Evolutionary conservation across 2,888 invertebrate genomes (phyloP).

Genomic region (Synergus japonicus): DNA sequence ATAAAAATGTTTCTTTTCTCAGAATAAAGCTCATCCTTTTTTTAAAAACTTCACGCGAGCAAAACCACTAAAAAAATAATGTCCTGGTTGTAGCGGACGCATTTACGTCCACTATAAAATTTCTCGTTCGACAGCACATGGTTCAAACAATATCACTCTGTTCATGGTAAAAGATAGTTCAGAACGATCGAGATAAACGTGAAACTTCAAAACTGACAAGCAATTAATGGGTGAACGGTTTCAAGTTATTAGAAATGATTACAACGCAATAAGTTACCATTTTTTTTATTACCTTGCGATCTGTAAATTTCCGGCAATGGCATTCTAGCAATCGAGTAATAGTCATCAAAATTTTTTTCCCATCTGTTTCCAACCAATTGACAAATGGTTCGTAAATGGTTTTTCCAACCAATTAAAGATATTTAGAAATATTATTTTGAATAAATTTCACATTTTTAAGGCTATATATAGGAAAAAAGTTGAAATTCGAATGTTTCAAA

Average conservation of each 20-base stretch:
- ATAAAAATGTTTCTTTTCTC: slow-evolving; percentile 34
- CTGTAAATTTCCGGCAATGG: neutral
- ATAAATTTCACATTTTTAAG: neutral
- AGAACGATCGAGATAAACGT: slow-evolving; percentile 25
- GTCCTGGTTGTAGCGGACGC: slow-evolving; percentile 3
- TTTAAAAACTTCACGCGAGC: slow-evolving; percentile 9
- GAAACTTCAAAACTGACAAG: slow-evolving; percentile 26
- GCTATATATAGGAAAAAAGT: neutral
- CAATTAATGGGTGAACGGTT: slow-evolving; percentile 22
- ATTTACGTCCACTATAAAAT: slow-evolving; percentile 30
- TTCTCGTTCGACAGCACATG: slow-evolving; percentile 22
- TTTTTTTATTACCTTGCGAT: neutral
- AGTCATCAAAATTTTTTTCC: neutral
- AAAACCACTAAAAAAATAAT: slow-evolving; percentile 32
- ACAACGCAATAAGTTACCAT: neutral
- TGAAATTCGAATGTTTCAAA: neutral
- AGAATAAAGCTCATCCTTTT: slow-evolving; percentile 8
- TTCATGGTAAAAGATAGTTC: slow-evolving; percentile 21
- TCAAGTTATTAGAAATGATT: neutral
- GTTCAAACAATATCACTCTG: slow-evolving; percentile 17
- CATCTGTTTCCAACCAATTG: neutral
- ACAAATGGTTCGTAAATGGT: neutral
- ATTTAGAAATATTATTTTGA: neutral
- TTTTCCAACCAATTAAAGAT: neutral
- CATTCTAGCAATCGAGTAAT: slow-evolving; percentile 2